Evolutionary conservation across 92 coral and sea anemone species (phyloP).

Genomic region (Porites evermanni): DNA sequence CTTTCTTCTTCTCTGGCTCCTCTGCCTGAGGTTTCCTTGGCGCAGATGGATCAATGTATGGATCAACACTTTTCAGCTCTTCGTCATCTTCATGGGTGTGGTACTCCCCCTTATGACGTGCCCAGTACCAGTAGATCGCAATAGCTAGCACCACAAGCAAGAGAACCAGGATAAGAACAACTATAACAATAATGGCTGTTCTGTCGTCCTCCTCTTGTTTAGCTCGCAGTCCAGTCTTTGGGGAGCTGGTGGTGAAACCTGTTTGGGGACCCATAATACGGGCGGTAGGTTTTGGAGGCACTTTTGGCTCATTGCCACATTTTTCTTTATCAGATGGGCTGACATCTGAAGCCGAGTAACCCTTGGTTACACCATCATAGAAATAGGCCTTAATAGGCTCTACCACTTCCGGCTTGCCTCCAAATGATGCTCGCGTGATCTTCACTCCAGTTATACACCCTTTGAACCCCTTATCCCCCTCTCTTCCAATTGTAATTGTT

Average conservation of each 20-base stretch:
- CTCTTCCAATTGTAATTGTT: constrained; percentile 60
- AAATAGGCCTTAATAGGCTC: constrained; percentile 75
- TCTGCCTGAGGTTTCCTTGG: constrained; percentile 51
- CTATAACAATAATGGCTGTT: constrained; percentile 78
- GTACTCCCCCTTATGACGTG: constrained; percentile 91
- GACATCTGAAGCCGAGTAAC: constrained; percentile 8
- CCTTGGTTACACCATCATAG: constrained; percentile 50
- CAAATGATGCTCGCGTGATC: constrained; percentile 58
- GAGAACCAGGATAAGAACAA: constrained; percentile 75
- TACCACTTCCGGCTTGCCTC: constrained; percentile 35
- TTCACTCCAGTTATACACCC: constrained; percentile 90
- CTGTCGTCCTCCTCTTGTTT: constrained; percentile 31
- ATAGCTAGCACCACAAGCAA: constrained; percentile 70
- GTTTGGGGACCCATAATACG: constrained; percentile 54
- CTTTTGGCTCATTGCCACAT: constrained; percentile 69
- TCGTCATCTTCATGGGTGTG: constrained; percentile 92
- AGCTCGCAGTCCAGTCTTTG: constrained; percentile 30
- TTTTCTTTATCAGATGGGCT: constrained; percentile 9
- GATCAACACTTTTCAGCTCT: constrained; percentile 58
- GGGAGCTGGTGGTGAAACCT: constrained; percentile 9
- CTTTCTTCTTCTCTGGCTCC: constrained; percentile 79
- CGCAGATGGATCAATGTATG: constrained; percentile 71
- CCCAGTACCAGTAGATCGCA: constrained; percentile 87
- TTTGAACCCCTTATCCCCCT: constrained; percentile 58
- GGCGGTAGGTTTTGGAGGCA: constrained; percentile 76